A percentile compares a stretch with the other conserved stretches of the same genome.
These are phyloP conservation scores for Hephaestus fuliginosus DNA, from an alignment of 2,797 vertebrate genomes.

Conservation along the genomic window DNA sequence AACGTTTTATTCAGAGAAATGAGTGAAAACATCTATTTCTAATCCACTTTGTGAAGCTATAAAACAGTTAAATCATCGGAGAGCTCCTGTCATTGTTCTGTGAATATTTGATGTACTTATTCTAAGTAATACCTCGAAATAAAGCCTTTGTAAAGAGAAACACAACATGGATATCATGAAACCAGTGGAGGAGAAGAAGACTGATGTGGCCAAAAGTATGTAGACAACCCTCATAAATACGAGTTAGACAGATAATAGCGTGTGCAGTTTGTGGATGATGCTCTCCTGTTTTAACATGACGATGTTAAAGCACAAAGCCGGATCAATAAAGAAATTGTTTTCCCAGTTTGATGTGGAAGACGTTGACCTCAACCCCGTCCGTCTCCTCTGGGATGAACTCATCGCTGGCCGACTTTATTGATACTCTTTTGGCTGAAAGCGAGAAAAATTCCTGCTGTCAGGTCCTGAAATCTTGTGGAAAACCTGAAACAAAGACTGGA, in stretches of 20 bases:
- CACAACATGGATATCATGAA: not conserved
- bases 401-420: not conserved
- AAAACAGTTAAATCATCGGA: constrained; percentile 11
- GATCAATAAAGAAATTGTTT: not conserved
- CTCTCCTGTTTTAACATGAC: too few species aligned
- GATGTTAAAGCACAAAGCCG: not conserved
- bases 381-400: too few species aligned
- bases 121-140: too few species aligned
- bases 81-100: not conserved
- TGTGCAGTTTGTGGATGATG: too few species aligned
- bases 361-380: not conserved
- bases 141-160: too few species aligned
- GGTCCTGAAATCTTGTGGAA: not conserved
- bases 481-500: not conserved
- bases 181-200: not conserved
- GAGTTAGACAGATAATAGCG: too few species aligned
- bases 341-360: not conserved
- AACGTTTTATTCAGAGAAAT: not conserved
- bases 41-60: constrained; percentile 1
- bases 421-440: not conserved
- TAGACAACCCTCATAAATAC: too few species aligned
- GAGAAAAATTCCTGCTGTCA: not conserved
- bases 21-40: constrained; percentile 11
- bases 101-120: constrained; percentile 27
- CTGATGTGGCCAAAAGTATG: too few species aligned